phyloP scores from a whole-genome alignment of 2,888 invertebrate species.

The Bellardia bayeri region DNA sequence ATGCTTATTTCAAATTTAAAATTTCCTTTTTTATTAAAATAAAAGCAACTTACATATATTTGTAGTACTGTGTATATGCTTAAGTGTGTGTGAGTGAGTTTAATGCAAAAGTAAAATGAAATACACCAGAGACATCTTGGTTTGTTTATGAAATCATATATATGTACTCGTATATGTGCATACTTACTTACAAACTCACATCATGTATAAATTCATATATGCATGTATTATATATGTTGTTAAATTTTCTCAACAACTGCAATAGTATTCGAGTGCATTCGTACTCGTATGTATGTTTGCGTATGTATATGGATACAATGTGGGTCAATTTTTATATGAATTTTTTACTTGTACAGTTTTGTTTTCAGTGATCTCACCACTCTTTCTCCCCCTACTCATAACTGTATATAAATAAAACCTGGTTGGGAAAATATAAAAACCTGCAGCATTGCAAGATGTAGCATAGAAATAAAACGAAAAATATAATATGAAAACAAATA shows the following conservation, averaged over 20 bases:
- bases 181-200: constrained; percentile 1
- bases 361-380: background rate
- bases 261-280: constrained; percentile 6
- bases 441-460: constrained; percentile 44
- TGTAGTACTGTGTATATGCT: background rate
- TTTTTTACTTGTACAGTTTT: constrained; percentile 11
- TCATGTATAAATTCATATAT: background rate
- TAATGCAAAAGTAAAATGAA: constrained; percentile 34
- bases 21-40: constrained; percentile 28
- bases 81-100: constrained; percentile 6
- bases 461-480: constrained; percentile 31
- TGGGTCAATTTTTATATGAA: constrained; percentile 58
- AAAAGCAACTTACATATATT: constrained; percentile 26
- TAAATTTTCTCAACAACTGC: constrained; percentile 33
- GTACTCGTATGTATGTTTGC: background rate
- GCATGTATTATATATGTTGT: background rate
- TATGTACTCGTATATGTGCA: background rate
- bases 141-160: constrained; percentile 58
- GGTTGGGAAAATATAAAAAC: constrained; percentile 24
- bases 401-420: background rate
- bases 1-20: constrained; percentile 28
- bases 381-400: background rate
- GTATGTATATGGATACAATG: constrained; percentile 45
- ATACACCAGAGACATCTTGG: constrained; percentile 65
- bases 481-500: constrained; percentile 1